Percentiles rank a stretch among this genome's conserved stretches.
phyloP scores from a whole-genome alignment of 2,797 vertebrate genomes.

The Basileuterus tristriatus region DNA sequence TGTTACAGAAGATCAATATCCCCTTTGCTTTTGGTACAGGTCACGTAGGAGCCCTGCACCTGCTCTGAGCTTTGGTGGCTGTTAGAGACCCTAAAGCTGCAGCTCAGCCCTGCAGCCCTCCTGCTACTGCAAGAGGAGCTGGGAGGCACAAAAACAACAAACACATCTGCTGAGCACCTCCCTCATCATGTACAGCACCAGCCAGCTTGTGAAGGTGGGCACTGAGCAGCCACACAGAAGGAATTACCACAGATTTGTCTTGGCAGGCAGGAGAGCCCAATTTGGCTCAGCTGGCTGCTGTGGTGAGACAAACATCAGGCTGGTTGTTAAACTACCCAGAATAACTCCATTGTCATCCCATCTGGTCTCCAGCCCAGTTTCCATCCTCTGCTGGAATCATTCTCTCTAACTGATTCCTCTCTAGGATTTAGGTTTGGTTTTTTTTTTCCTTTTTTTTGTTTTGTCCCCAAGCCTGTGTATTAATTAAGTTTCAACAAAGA shows the following conservation, averaged over 20 bases:
- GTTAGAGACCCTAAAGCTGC: background rate
- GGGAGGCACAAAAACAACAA: background rate
- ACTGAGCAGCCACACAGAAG: background rate
- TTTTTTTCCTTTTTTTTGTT: accelerated
- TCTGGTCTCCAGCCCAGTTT: conserved; percentile 2
- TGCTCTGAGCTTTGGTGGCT: background rate
- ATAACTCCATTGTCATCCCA: accelerated
- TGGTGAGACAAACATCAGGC: background rate
- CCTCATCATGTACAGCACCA: accelerated
- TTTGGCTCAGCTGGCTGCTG: background rate
- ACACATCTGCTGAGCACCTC: background rate
- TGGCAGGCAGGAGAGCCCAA: background rate
- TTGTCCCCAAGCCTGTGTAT: conserved; percentile 26
- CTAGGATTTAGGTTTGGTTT: background rate
- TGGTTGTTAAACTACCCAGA: background rate
- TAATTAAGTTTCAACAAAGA: conserved; percentile 62
- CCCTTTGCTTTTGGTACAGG: background rate
- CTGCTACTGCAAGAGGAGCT: accelerated
- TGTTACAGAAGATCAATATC: conserved; percentile 18
- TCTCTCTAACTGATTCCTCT: background rate
- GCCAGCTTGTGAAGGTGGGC: background rate
- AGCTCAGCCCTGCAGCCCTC: background rate
- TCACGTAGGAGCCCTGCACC: background rate
- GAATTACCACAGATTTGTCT: background rate
- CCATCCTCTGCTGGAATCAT: background rate